Conservation (phyloP, 2,888 invertebrate species). For the Torymus texanus region DNA sequence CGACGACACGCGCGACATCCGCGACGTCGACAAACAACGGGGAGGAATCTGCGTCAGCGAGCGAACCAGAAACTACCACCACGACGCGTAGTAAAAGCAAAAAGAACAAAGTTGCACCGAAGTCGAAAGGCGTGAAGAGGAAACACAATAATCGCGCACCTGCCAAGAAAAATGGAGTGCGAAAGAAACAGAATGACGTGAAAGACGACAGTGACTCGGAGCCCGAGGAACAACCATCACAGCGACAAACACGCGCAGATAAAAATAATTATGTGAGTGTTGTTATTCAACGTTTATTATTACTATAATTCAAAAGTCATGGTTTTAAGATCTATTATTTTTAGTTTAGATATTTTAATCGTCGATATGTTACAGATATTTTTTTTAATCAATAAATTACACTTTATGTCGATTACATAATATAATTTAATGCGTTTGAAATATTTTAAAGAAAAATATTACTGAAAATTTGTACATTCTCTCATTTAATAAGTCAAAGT, state of each 20-base stretch:
- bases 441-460: too few relatives aligned
- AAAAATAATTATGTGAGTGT: conserved; percentile 42
- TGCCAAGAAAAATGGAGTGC: conserved; percentile 58
- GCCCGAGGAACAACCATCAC: conserved; percentile 10
- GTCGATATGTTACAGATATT: too few relatives aligned
- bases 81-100: conserved; percentile 49
- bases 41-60: conserved; percentile 49
- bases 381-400: too few relatives aligned
- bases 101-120: conserved; percentile 66
- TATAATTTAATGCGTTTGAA: too few relatives aligned
- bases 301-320: too few relatives aligned
- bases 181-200: conserved; percentile 62
- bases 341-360: too few relatives aligned
- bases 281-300: too few relatives aligned
- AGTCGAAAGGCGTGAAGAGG: conserved; percentile 65
- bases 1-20: background rate
- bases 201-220: conserved; percentile 45
- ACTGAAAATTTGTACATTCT: too few relatives aligned
- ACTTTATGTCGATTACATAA: too few relatives aligned
- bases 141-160: conserved; percentile 62
- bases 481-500: background rate
- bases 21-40: background rate
- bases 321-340: too few relatives aligned
- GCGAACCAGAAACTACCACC: conserved; percentile 59
- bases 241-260: background rate